Percentiles rank a stretch among this genome's conserved stretches.
phyloP scores from a whole-genome alignment of 2,888 invertebrate genomes.

The Craniophora ligustri region DNA sequence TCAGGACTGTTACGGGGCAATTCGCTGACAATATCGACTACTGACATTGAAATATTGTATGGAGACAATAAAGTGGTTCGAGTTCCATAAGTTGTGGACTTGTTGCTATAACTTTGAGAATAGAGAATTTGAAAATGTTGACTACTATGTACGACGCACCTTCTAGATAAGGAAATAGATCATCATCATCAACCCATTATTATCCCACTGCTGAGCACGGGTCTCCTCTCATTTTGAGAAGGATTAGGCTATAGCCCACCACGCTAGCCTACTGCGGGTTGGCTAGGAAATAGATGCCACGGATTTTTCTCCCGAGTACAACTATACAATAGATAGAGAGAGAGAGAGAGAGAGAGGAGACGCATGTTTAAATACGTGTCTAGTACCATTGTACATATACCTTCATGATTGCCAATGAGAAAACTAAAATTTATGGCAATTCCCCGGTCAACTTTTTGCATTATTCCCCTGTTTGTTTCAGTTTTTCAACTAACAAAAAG shows the following conservation, averaged over 20 bases:
- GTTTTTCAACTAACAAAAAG: slow-evolving; percentile 65
- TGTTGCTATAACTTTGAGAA: background rate
- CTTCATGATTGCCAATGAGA: slow-evolving; percentile 50
- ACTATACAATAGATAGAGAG: too few relatives aligned
- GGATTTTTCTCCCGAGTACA: too few relatives aligned
- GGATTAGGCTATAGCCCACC: too few relatives aligned
- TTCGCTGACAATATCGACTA: slow-evolving; percentile 80
- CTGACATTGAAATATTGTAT: slow-evolving; percentile 21
- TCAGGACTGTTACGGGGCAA: slow-evolving; percentile 73
- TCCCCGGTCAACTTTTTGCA: slow-evolving; percentile 66
- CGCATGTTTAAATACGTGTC: too few relatives aligned
- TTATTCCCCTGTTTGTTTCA: slow-evolving; percentile 71
- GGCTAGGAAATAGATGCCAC: too few relatives aligned
- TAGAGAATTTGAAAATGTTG: background rate
- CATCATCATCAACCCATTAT: too few relatives aligned
- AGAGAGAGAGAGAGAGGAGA: too few relatives aligned
- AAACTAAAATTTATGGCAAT: slow-evolving; percentile 75
- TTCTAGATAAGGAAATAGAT: too few relatives aligned
- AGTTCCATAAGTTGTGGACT: background rate
- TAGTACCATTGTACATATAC: background rate
- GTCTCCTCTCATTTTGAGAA: too few relatives aligned
- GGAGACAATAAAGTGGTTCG: background rate
- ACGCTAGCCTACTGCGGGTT: too few relatives aligned
- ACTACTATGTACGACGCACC: too few relatives aligned
- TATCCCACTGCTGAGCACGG: too few relatives aligned